Evolutionary conservation across 2,113 vertebrate genomes (phyloP).

Genomic region (Microtus oregoni): DNA sequence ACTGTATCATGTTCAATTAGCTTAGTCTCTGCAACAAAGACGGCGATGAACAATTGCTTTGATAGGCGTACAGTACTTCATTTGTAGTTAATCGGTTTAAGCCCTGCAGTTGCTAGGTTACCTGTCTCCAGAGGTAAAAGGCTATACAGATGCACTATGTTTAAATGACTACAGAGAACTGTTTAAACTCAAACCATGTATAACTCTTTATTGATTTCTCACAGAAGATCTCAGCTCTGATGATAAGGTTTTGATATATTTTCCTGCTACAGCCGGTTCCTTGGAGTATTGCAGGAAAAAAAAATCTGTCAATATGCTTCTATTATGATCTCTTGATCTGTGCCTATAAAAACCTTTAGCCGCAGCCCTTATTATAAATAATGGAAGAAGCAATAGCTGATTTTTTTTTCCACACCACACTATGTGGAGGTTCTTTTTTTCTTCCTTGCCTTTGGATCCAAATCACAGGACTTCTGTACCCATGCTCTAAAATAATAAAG

Average conservation of each 20-base stretch:
- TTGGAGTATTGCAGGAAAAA: constrained; percentile 94
- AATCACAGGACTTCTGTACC: constrained; percentile 87
- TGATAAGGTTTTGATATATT: constrained; percentile 99
- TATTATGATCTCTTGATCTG: constrained; percentile 99
- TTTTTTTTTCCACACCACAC: constrained; percentile 84
- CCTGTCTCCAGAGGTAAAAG: constrained; percentile 91
- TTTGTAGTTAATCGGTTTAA: constrained; percentile 97
- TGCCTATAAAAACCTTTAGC: constrained; percentile 98
- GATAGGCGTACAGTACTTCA: constrained; percentile 93
- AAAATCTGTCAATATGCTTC: constrained; percentile 99
- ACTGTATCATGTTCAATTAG: constrained; percentile 95
- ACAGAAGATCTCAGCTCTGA: constrained; percentile 98
- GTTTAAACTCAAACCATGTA: constrained; percentile 99
- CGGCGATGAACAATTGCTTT: constrained; percentile 93
- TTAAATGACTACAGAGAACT: constrained; percentile 99
- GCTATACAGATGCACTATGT: constrained; percentile 95
- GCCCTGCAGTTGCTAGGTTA: constrained; percentile 94
- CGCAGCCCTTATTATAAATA: constrained; percentile 96
- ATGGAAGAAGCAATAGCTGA: constrained; percentile 92
- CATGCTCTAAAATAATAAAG: constrained; percentile 87
- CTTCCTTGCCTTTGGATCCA: constrained; percentile 84
- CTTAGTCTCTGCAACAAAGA: constrained; percentile 94
- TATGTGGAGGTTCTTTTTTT: constrained; percentile 83
- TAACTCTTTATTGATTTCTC: constrained; percentile 99
- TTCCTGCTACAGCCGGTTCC: constrained; percentile 95